Evolutionary conservation across 2,113 vertebrate genomes (phyloP).

Genomic region (Bostrychus sinensis): DNA sequence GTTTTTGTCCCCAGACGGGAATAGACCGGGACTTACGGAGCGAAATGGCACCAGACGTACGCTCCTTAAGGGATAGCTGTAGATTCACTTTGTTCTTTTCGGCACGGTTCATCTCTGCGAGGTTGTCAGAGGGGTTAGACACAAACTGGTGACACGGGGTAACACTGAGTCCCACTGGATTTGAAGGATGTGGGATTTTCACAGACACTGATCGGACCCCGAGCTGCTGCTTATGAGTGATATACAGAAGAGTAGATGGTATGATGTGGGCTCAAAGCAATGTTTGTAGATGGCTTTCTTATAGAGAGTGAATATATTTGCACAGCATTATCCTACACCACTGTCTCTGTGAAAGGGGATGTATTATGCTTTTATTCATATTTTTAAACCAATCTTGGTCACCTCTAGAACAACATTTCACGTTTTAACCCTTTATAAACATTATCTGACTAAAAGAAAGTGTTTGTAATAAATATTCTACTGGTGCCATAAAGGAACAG

Average conservation of each 20-base stretch:
- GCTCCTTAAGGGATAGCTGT: constrained; percentile 19
- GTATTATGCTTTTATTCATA: too few species aligned
- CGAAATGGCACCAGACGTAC: constrained; percentile 2
- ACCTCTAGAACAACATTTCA: too few species aligned
- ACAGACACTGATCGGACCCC: background rate
- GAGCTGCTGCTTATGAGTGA: background rate
- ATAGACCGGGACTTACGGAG: constrained; percentile 6
- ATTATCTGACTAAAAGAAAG: too few species aligned
- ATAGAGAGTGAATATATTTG: too few species aligned
- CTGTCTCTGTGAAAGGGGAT: too few species aligned
- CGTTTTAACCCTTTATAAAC: too few species aligned
- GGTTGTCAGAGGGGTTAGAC: constrained; percentile 16
- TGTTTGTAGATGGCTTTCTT: too few species aligned
- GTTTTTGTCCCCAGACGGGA: background rate
- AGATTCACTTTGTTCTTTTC: constrained; percentile 10
- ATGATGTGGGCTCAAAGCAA: background rate
- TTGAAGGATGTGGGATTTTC: background rate
- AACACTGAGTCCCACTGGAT: background rate
- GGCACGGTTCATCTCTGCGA: constrained; percentile 1
- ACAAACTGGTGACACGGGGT: background rate
- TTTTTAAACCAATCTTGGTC: too few species aligned
- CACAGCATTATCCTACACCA: too few species aligned
- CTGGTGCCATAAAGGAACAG: too few species aligned
- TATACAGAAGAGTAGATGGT: background rate
- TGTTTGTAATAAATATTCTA: too few species aligned